These are phyloP conservation scores for Tuberolachnus salignus DNA, from an alignment of 2,888 invertebrate genomes.

Conservation along the genomic window DNA sequence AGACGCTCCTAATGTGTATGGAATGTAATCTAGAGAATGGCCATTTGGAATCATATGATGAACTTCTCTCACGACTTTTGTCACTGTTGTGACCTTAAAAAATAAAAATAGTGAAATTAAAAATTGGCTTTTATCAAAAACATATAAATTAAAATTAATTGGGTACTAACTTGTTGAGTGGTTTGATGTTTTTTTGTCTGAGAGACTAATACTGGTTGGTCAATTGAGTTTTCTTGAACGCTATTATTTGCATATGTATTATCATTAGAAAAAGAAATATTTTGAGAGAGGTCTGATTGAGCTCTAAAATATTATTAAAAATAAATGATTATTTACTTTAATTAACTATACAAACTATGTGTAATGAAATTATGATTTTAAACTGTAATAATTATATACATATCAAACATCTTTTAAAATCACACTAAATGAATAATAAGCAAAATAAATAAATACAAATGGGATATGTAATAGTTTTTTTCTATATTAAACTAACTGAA, in stretches of 20 bases:
- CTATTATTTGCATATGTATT: conserved; percentile 65
- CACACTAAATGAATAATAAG: too few relatives aligned
- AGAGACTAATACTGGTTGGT: conserved; percentile 67
- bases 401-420: too few relatives aligned
- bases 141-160: conserved; percentile 15
- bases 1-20: conserved; percentile 53
- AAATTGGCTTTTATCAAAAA: not conserved
- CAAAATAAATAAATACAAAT: too few relatives aligned
- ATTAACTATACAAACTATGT: too few relatives aligned
- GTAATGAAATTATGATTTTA: too few relatives aligned
- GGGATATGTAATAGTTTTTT: too few relatives aligned
- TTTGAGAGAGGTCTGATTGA: conserved; percentile 64
- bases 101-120: conserved; percentile 25
- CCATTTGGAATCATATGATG: conserved; percentile 67
- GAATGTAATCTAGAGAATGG: conserved; percentile 64
- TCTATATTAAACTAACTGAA: too few relatives aligned
- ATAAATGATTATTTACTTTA: too few relatives aligned
- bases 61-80: conserved; percentile 73
- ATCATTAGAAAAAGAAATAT: conserved; percentile 62
- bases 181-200: conserved; percentile 73
- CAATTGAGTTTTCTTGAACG: conserved; percentile 69
- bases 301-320: conserved; percentile 58
- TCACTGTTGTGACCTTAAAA: conserved; percentile 73
- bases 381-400: too few relatives aligned
- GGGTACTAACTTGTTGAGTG: conserved; percentile 67